Base-by-base conservation (phyloP, 2,113 vertebrate genomes). In the Crotalus tigris region DNA sequence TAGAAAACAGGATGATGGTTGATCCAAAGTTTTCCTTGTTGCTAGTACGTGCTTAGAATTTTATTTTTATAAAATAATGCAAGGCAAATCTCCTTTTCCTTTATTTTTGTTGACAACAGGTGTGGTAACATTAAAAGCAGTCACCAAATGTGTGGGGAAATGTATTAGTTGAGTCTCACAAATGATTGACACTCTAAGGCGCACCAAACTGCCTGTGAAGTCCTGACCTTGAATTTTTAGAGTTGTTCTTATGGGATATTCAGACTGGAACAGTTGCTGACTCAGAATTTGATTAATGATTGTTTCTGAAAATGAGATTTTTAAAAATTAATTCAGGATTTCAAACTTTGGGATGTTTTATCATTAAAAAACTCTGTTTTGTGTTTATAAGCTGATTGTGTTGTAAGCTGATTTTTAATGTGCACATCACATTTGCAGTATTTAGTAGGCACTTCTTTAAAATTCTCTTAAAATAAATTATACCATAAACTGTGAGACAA, bases 31-130 rank as follows among this genome's bases (percentile, higher is more conserved):
- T 59, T 89, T 94, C 81, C 90, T 29, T 93, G 87, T 46, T 55
- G 88, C 81, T 17, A 96, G 88, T 89, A 92, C 59, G 23, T 91
- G 5, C 64, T 64, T 92, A 46, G 19, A 96, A 95, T 90, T n/a
- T 1, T 1, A 44, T 94, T 93, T 92, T 39, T n/a, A 69, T 81
- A 87, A 93, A 96, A 96, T 26, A 55, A 93, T 92, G 91, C 11
- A 97, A 95, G 96, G 95, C 39, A 90, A 94, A 93, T 95, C 11
- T 24, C 10, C 87, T 93, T 94, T 96, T 29, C 9, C 33, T 97
- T 93, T 93, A 19, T 95, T 96, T 94, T 94, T 95, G 87, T 94
- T 94, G 93, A 96, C 81, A 94, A 91, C 90, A 97, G 89, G 96
- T 93, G 58, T 90, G 95, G 33, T 89, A 85, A 95, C 87, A 92